phyloP scores from a whole-genome alignment of 92 coral and sea anemone genomes.

The Desmophyllum pertusum region DNA sequence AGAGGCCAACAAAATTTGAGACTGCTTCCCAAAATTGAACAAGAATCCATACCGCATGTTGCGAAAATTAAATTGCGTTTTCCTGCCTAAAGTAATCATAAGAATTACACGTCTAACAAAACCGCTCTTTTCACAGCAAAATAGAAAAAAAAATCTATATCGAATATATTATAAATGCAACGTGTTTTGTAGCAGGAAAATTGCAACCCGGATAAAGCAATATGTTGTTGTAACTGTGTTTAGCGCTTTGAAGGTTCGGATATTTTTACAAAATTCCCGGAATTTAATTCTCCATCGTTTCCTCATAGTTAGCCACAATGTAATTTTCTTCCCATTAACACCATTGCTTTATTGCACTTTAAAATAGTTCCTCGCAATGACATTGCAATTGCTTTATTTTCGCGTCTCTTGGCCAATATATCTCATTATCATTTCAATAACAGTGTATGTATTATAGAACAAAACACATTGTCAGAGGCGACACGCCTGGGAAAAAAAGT shows the following conservation, averaged over 20 bases:
- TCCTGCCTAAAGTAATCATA: not conserved
- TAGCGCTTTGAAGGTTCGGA: not conserved
- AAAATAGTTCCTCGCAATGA: not conserved
- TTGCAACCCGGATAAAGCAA: not conserved
- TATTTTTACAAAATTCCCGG: not conserved
- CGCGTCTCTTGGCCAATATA: conserved; percentile 16
- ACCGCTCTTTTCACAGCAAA: too few species aligned
- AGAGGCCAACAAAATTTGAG: not conserved
- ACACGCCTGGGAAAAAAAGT: not conserved
- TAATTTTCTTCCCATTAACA: conserved; percentile 21
- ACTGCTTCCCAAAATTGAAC: conserved; percentile 1
- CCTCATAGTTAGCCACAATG: not conserved
- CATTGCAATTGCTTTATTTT: conserved; percentile 11
- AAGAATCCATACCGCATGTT: not conserved
- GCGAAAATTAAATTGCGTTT: not conserved
- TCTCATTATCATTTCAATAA: conserved; percentile 25
- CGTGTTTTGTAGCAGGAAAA: not conserved
- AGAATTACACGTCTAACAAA: not conserved
- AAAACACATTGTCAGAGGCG: not conserved
- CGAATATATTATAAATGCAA: not conserved
- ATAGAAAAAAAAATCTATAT: not conserved
- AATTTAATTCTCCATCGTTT: not conserved
- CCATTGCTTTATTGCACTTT: conserved; percentile 1
- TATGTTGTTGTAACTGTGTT: not conserved
- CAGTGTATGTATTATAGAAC: conserved; percentile 9